Base-by-base conservation (phyloP, 2,888 invertebrate genomes). In the Sinodicranocentrus sp. region DNA sequence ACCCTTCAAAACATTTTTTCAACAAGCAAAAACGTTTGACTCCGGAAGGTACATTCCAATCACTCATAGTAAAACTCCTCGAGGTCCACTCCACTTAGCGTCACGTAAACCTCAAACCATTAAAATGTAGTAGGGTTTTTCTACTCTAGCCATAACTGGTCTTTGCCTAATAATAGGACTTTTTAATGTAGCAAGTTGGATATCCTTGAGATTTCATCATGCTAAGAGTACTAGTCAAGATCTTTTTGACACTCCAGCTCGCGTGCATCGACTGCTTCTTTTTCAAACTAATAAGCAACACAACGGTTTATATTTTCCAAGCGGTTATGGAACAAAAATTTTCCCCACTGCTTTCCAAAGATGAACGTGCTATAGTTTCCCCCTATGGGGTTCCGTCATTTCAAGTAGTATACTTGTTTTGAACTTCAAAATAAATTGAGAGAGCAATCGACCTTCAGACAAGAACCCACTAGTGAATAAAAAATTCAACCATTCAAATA, bases 61-160 rank as follows among this genome's bases (percentile, higher is more conserved):
- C 25, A 33, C 23, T 54, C 63, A 28, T 25, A 17, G 44, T 73
- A 17, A 57, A 57, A 76, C 10, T 54, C 67, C 67, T 75, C 75
- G 23, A 76, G 76, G 76, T 67, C n/a, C 48, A 67, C 76, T 67
- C n/a, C 48, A 67, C 76, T 76, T 76, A 67, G 48, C 54, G 76
- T 76, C 76, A 76, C 76, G 75, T 63, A 67, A 76, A 76, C 67
- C 63, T 76, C 44, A n/a, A n/a, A 48, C 52, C 67, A 28, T 15
- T 21, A 39, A 17, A 57, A 67, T 61, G 54, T 39, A 48, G 15
- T 25, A 65, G 19, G 39, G 13, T 33, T 28, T 39, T 63, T 33
- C 13, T 28, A 33, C 25, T 28, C 10, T 33, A n/a, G n/a, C n/a
- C n/a, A n/a, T n/a, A 33, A 33, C 33, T 33, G 10, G 44, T n/a